Evolutionary conservation across 1,140 invertebrate species (phyloP), one percentile per base, ranked within the genome.

Genomic region (Drosophila serrata): DNA sequence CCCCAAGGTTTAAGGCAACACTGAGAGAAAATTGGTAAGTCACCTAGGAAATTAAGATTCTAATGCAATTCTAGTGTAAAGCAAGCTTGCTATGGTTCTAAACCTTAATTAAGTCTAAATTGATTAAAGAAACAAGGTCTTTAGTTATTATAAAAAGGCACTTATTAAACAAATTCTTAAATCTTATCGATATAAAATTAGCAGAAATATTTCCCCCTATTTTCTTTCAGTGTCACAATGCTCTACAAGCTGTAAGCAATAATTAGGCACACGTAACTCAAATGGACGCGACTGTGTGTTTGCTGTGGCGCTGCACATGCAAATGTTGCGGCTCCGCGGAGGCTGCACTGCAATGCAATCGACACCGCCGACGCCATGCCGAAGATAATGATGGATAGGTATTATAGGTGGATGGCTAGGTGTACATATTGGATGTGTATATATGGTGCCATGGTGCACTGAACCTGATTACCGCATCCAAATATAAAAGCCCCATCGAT

Each of bases 241-340:
- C 72, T 53, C 70, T 72, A 70, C 62, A 85, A 77, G 58, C 67
- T 79, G 70, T 86, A 87, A 86, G 78, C 70, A 73, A 80, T 78
- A 87, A 87, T 87, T 87, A 87, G 70, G 65, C 53, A 80, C 84
- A 82, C 80, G 80, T 82, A 82, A 82, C 56, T 60, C 45, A 31
- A 31, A 53, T 65, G 68, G 74, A 68, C 55, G 68, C 56, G 39
- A 43, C 42, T 48, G 56, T 73, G 61, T 45, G 12, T 1, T 15
- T 11, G 64, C 33, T 58, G 60, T 13, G 48, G 60, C 27, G 22
- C 63, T 72, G 51, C 65, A 59, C 75, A 87, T 87, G 84, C 84
- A 88, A 87, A 87, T 87, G 65, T 57, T 69, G 75, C 63, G 49
- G 78, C 67, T 65, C 45, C 33, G 42, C 55, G 78, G 82, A 77